A percentile compares a stretch with the other conserved stretches of the same genome.
These are phyloP conservation scores for Cheumatopsyche charites DNA, from an alignment of 1,140 invertebrate genomes.

Conservation along the genomic window DNA sequence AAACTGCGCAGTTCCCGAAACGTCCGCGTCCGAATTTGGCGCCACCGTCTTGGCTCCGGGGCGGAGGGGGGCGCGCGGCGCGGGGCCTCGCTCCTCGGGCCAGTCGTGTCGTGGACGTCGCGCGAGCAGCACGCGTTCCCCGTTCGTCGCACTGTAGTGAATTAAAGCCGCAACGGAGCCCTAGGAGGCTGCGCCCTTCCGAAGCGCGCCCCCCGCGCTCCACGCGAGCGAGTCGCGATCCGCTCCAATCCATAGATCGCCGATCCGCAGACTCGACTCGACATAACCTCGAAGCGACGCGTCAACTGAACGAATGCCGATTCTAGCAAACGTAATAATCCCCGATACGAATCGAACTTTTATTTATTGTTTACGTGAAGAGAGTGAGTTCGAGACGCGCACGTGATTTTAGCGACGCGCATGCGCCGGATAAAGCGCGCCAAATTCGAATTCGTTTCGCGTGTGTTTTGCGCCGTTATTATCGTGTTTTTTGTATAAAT, in stretches of 20 bases:
- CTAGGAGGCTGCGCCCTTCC: not conserved
- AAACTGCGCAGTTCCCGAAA: too few species aligned
- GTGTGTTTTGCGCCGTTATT: not conserved
- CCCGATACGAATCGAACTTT: too few species aligned
- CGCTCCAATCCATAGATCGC: not conserved
- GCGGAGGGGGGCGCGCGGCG: not conserved
- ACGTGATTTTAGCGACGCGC: too few species aligned
- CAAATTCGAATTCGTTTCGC: too few species aligned
- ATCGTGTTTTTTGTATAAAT: not conserved
- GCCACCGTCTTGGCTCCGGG: not conserved
- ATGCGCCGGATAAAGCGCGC: too few species aligned
- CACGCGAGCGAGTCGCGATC: not conserved
- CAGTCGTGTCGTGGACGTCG: not conserved
- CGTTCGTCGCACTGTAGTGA: not conserved
- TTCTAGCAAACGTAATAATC: not conserved
- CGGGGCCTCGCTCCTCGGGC: not conserved
- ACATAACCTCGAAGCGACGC: too few species aligned
- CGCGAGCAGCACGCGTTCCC: not conserved
- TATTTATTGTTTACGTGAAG: too few species aligned
- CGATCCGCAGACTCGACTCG: not conserved
- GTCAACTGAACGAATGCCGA: not conserved
- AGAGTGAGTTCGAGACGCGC: not conserved
- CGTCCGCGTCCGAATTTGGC: slow-evolving; percentile 10
- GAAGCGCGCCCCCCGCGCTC: not conserved
- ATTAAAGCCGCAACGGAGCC: not conserved